Conservation (phyloP, 2,113 vertebrate genomes). For the Sylvietta virens region DNA sequence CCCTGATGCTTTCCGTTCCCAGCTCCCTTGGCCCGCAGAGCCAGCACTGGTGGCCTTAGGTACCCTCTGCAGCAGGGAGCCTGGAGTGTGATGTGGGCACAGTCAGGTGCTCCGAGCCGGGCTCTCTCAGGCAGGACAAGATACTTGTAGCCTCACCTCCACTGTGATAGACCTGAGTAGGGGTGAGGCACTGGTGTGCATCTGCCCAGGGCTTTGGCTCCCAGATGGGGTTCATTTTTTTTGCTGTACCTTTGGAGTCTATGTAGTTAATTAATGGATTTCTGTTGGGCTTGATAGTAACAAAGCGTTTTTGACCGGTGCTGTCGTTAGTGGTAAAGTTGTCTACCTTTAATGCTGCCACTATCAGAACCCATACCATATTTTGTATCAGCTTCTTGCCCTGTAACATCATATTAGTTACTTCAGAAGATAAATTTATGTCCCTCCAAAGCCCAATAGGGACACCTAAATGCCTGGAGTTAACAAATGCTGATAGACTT, state of each 20-base stretch:
- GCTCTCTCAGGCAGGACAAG: background rate
- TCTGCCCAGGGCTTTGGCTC: background rate
- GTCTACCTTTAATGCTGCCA: background rate
- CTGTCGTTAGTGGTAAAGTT: background rate
- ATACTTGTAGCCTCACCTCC: background rate
- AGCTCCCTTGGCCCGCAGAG: background rate
- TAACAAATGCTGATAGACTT: background rate
- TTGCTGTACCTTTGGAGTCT: background rate
- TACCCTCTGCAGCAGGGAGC: background rate
- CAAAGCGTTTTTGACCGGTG: background rate
- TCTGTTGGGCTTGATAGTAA: background rate
- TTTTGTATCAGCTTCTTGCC: background rate
- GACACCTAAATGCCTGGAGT: background rate
- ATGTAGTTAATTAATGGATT: background rate
- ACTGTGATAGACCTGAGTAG: fast-evolving
- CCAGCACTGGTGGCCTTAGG: background rate
- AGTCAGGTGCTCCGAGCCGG: fast-evolving
- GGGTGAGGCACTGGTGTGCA: background rate
- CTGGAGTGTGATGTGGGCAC: no score
- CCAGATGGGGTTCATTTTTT: background rate
- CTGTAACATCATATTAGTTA: background rate
- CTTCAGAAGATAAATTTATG: background rate
- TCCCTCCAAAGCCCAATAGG: background rate
- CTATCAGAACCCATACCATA: background rate
- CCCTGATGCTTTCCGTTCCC: fast-evolving